These are phyloP conservation scores for Lytechinus variegatus DNA, from an alignment of 35 echinoderm and acorn worm species.

Conservation along the genomic window DNA sequence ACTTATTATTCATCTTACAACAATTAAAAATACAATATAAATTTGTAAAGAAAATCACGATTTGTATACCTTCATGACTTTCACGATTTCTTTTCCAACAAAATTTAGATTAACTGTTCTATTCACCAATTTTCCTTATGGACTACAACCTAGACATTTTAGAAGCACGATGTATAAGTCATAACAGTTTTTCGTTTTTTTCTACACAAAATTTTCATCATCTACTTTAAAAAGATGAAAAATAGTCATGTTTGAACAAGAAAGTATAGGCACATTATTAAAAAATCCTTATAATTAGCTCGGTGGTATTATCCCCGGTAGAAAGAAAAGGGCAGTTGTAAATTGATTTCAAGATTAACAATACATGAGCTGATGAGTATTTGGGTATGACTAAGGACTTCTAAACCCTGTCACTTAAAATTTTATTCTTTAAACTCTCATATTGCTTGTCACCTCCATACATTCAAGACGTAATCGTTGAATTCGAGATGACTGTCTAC, in stretches of 20 bases:
- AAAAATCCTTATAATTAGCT: too few relatives aligned
- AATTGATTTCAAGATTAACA: too few relatives aligned
- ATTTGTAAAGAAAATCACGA: too few relatives aligned
- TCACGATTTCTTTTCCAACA: too few relatives aligned
- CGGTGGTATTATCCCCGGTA: background rate
- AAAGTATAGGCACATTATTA: too few relatives aligned
- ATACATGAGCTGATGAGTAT: background rate
- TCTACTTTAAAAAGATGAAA: background rate
- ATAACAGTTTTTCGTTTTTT: background rate
- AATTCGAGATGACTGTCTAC: background rate
- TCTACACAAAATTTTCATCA: background rate
- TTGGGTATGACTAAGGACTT: background rate
- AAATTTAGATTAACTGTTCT: too few relatives aligned
- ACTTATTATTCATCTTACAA: too few relatives aligned
- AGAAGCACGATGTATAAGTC: too few relatives aligned
- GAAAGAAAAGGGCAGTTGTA: background rate
- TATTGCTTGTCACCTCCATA: background rate
- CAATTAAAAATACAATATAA: too few relatives aligned
- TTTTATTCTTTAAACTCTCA: background rate
- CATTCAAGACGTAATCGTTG: background rate
- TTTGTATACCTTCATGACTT: too few relatives aligned
- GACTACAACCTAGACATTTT: too few relatives aligned
- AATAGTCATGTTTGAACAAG: background rate
- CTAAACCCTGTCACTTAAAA: background rate
- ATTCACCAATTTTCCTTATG: too few relatives aligned